Evolutionary conservation across 1,140 invertebrate species (phyloP).

Genomic region (Oreohelix idahoensis): DNA sequence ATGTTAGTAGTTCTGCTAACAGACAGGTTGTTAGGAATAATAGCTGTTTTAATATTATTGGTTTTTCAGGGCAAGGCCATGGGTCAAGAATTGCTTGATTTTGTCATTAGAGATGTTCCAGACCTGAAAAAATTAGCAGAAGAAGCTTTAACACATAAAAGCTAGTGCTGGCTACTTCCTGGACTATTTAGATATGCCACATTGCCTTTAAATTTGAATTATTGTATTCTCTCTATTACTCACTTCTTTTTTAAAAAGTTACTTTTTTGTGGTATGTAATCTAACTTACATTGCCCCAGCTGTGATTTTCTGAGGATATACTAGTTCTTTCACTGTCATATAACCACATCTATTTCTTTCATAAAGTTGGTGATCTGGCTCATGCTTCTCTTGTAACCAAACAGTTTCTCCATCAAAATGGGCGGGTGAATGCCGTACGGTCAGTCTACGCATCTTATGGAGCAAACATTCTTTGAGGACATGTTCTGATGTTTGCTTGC

Average conservation of each 20-base stretch:
- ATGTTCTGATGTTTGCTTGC: too few species aligned
- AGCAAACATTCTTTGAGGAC: too few species aligned
- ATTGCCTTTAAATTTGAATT: not conserved
- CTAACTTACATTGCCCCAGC: not conserved
- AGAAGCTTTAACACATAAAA: constrained; percentile 1
- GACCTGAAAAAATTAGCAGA: constrained; percentile 47
- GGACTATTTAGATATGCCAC: not conserved
- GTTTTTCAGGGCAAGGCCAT: constrained; percentile 72
- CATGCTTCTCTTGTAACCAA: too few species aligned
- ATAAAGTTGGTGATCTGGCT: too few species aligned
- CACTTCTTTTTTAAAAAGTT: too few species aligned
- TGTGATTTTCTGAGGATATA: not conserved
- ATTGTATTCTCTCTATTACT: not conserved
- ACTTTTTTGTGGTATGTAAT: not conserved
- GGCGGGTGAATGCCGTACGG: too few species aligned
- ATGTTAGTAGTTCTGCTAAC: too few species aligned
- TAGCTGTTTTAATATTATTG: constrained; percentile 13
- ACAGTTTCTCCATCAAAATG: too few species aligned
- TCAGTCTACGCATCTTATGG: too few species aligned
- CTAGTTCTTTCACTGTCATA: too few species aligned
- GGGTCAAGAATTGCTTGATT: constrained; percentile 74
- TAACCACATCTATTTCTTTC: too few species aligned
- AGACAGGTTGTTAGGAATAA: not conserved
- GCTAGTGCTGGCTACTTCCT: not conserved
- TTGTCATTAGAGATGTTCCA: constrained; percentile 71